A percentile compares a stretch with the other conserved stretches of the same genome.
These are phyloP conservation scores for Coturnix japonica DNA, from an alignment of 2,113 vertebrate species.

Conservation along the genomic window DNA sequence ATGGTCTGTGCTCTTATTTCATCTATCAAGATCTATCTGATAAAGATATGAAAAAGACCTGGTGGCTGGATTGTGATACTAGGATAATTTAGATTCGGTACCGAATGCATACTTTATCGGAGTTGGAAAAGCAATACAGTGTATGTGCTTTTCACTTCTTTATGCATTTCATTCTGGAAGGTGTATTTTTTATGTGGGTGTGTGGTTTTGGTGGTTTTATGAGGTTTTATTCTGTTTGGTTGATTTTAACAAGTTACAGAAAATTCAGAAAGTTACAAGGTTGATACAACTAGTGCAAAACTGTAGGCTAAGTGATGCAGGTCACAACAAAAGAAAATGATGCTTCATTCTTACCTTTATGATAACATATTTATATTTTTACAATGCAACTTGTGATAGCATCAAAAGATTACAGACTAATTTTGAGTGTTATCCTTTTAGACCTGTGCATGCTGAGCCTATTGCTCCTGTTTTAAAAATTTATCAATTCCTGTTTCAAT, in stretches of 20 bases:
- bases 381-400: neutral
- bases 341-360: neutral
- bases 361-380: neutral
- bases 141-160: neutral
- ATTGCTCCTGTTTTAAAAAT: neutral
- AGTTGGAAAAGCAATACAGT: neutral
- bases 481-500: neutral
- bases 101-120: neutral
- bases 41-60: neutral
- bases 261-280: neutral
- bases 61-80: neutral
- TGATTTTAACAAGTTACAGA: neutral
- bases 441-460: neutral
- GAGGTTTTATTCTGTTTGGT: neutral
- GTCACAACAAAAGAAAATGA: neutral
- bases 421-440: neutral
- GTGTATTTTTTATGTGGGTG: neutral
- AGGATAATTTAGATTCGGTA: neutral
- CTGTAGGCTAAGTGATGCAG: neutral
- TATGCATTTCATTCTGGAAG: neutral
- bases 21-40: neutral
- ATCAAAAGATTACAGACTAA: neutral
- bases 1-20: slow-evolving; percentile 15
- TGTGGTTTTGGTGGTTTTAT: neutral
- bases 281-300: neutral